phyloP scores from a whole-genome alignment of 2,888 invertebrate genomes.

The Xestobium rufovillosum region DNA sequence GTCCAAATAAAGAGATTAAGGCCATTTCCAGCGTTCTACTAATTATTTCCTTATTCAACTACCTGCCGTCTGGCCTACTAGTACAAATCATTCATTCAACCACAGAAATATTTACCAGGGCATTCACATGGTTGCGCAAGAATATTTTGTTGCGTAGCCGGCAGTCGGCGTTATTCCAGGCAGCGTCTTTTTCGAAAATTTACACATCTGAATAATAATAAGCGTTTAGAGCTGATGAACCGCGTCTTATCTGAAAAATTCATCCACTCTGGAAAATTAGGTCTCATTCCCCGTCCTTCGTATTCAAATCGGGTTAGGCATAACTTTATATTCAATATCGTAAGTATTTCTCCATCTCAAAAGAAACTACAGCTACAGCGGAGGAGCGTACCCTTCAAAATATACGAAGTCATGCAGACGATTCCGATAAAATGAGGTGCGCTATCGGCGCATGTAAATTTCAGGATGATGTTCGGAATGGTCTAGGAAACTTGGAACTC shows the following conservation, averaged over 20 bases:
- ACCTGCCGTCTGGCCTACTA: no score
- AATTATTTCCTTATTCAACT: no score
- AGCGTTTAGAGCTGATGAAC: conserved; percentile 20
- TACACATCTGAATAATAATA: conserved; percentile 19
- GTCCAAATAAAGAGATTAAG: no score
- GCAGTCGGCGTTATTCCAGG: neutral
- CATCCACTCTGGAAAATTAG: conserved; percentile 27
- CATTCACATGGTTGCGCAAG: no score
- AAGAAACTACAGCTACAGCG: conserved; percentile 18
- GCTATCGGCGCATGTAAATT: conserved; percentile 25
- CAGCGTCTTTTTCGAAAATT: conserved; percentile 14
- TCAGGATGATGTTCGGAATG: conserved; percentile 16
- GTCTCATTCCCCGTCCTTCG: conserved; percentile 33
- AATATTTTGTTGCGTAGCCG: conserved; percentile 10
- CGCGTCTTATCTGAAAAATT: conserved; percentile 20
- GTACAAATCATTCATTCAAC: no score
- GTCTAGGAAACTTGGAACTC: conserved; percentile 23
- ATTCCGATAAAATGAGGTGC: no score
- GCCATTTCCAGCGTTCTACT: no score
- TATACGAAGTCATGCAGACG: neutral
- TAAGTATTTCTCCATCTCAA: conserved; percentile 27
- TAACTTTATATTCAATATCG: conserved; percentile 38
- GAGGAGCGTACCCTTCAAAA: conserved; percentile 18
- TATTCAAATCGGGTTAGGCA: conserved; percentile 36
- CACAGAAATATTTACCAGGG: no score